Percentiles rank a stretch among this genome's conserved stretches.
Evolutionary conservation across 2,797 vertebrate genomes (phyloP).

Genomic region (Etheostoma nigrum): DNA sequence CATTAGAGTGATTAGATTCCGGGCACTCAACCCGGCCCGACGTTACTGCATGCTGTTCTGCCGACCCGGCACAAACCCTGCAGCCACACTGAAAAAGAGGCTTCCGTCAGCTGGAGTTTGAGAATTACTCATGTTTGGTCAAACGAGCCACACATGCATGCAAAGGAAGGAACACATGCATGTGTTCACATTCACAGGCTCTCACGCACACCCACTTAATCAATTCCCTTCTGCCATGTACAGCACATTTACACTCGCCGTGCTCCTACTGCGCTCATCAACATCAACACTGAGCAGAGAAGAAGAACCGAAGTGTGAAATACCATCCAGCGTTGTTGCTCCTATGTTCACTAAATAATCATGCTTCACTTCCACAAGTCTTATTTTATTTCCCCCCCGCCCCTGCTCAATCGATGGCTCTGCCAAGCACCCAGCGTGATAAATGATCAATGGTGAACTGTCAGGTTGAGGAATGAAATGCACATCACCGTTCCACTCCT

Average conservation of each 20-base stretch:
- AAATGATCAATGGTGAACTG: slow-evolving; percentile 77
- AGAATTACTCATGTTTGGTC: slow-evolving; percentile 26
- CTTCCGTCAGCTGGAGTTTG: slow-evolving; percentile 42
- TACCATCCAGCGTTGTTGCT: slow-evolving; percentile 34
- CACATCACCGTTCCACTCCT: slow-evolving; percentile 49
- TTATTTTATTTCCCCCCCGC: slow-evolving; percentile 36
- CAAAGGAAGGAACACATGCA: slow-evolving; percentile 24
- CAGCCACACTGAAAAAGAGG: slow-evolving; percentile 13
- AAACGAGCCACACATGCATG: slow-evolving; percentile 11
- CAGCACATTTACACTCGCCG: slow-evolving; percentile 16
- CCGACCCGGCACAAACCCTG: slow-evolving; percentile 63
- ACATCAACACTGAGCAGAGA: slow-evolving; percentile 16
- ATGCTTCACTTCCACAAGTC: slow-evolving; percentile 46
- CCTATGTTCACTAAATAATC: slow-evolving; percentile 14
- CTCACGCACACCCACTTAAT: slow-evolving; percentile 10
- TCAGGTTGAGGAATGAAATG: slow-evolving; percentile 76
- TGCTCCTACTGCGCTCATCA: slow-evolving; percentile 14
- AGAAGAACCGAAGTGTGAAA: slow-evolving; percentile 16
- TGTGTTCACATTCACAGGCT: slow-evolving; percentile 30
- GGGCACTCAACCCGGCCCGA: slow-evolving; percentile 75
- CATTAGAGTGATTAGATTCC: slow-evolving; percentile 84
- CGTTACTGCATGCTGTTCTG: slow-evolving; percentile 68
- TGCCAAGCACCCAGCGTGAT: slow-evolving; percentile 61
- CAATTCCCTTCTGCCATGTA: slow-evolving; percentile 9
- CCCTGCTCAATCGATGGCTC: slow-evolving; percentile 61